Evolutionary conservation across 2,888 invertebrate species (phyloP).

Genomic region (Sabatieria punctata): DNA sequence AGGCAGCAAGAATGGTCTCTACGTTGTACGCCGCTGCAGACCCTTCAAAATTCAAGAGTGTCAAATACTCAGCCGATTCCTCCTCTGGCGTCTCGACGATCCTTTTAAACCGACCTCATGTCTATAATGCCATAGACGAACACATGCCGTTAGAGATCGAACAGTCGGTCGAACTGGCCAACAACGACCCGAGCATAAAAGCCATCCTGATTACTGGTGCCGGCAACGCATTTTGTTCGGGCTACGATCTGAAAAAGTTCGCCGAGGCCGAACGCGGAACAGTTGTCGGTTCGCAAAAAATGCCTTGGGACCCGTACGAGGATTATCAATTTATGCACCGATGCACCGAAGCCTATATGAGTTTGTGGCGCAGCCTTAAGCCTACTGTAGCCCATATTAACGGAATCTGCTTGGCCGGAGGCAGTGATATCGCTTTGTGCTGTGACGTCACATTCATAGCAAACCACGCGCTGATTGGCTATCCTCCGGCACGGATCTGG

Average conservation of each 20-base stretch:
- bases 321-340: slow-evolving; percentile 15
- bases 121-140: slow-evolving; percentile 16
- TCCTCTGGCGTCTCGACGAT: slow-evolving; percentile 12
- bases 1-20: too few species aligned
- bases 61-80: neutral
- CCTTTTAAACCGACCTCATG: slow-evolving; percentile 14
- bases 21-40: too few species aligned
- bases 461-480: slow-evolving; percentile 17
- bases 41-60: neutral
- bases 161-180: slow-evolving; percentile 14
- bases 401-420: slow-evolving; percentile 17
- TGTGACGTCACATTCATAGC: slow-evolving; percentile 16
- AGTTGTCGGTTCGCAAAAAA: slow-evolving; percentile 11
- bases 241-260: slow-evolving; percentile 16
- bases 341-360: slow-evolving; percentile 15
- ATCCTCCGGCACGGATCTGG: slow-evolving; percentile 18
- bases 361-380: slow-evolving; percentile 15
- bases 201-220: slow-evolving; percentile 14
- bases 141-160: slow-evolving; percentile 15
- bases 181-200: slow-evolving; percentile 14
- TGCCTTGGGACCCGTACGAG: slow-evolving; percentile 19
- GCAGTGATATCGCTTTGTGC: slow-evolving; percentile 17
- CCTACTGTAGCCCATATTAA: slow-evolving; percentile 15
- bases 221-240: slow-evolving; percentile 14
- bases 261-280: slow-evolving; percentile 14